Evolutionary conservation across 2,888 invertebrate species (phyloP).

Genomic region (Ophion obscuratus): DNA sequence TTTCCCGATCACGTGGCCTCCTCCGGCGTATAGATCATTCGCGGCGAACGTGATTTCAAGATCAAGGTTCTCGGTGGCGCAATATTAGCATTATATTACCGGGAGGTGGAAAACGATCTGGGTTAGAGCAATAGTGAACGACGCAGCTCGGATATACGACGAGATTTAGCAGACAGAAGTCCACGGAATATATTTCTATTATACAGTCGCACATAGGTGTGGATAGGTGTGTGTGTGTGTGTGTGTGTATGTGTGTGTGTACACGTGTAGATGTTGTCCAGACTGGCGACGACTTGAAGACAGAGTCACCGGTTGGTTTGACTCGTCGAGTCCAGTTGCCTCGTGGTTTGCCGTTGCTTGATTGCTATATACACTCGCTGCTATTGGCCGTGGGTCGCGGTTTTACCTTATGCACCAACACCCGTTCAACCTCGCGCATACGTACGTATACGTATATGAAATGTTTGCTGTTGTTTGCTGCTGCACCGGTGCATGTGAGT

Average conservation of each 20-base stretch:
- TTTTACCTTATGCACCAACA: background rate
- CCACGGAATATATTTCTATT: slow-evolving; percentile 46
- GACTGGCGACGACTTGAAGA: background rate
- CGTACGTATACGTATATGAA: background rate
- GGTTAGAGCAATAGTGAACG: slow-evolving; percentile 69
- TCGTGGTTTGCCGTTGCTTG: slow-evolving; percentile 51
- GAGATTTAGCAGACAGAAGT: slow-evolving; percentile 3
- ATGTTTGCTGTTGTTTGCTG: slow-evolving; percentile 23
- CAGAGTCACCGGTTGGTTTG: slow-evolving; percentile 13
- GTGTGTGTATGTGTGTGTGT: background rate
- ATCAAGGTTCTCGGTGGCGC: slow-evolving; percentile 73
- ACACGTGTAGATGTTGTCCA: background rate
- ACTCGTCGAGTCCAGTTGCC: slow-evolving; percentile 47
- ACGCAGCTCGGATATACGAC: slow-evolving; percentile 5
- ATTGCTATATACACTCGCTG: slow-evolving; percentile 21
- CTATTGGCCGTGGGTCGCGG: slow-evolving; percentile 27
- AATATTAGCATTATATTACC: slow-evolving; percentile 74
- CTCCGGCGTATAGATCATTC: slow-evolving; percentile 54
- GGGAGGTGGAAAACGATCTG: slow-evolving; percentile 73
- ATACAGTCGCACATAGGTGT: background rate
- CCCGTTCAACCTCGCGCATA: background rate
- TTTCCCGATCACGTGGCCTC: slow-evolving; percentile 13
- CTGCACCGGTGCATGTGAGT: slow-evolving; percentile 72
- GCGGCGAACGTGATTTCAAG: slow-evolving; percentile 71
- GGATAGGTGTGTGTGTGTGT: too few species aligned